Evolutionary conservation across 2,113 vertebrate species (phyloP), one percentile per base, ranked within the genome.

Genomic region (Prinia subflava): DNA sequence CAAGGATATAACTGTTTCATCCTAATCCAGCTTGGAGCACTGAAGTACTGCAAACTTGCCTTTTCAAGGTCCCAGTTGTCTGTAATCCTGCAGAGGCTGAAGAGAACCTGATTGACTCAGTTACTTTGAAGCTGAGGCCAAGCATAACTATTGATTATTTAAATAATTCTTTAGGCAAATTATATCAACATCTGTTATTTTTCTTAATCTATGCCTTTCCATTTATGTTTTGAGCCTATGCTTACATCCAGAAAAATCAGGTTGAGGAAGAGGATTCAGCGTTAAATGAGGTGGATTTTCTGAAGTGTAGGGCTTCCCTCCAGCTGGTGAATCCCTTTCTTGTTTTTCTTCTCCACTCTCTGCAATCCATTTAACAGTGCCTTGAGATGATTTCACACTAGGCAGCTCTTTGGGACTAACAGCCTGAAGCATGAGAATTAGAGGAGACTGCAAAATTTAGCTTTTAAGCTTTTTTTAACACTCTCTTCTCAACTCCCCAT

Each of bases 401-500:
- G 75, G 42, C 37, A 67, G 20, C 63, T 91, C 80, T 83, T 73
- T 13, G 21, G 75, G 74, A 42, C 78, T 92, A 79, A 87, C 63
- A 95, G 50, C 47, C 65, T 50, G 85, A 87, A 92, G 37, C 65
- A 78, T 76, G 68, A 84, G 82, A 95, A 85, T 74, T 74, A 77
- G 64, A 55, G 49, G 53, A 83, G 75, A 83, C 27, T 69, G 62
- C 44, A 95, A 95, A 91, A 91, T 68, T 73, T 68, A 94, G 79
- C 84, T 91, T 94, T 77, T 59, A 93, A 80, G 75, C 67, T 83
- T 91, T 89, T 89, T 75, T 79, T 92, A 47, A 37, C 46, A 60
- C 37, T 83, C 18, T 47, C 11, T 94, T 46, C 59, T 82, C 75
- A 86, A 37, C 63, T 91, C 24, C 30, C 68, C 59, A 83, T 87